Conservation (phyloP, 2,797 vertebrate genomes). For the Sarcoramphus papa region DNA sequence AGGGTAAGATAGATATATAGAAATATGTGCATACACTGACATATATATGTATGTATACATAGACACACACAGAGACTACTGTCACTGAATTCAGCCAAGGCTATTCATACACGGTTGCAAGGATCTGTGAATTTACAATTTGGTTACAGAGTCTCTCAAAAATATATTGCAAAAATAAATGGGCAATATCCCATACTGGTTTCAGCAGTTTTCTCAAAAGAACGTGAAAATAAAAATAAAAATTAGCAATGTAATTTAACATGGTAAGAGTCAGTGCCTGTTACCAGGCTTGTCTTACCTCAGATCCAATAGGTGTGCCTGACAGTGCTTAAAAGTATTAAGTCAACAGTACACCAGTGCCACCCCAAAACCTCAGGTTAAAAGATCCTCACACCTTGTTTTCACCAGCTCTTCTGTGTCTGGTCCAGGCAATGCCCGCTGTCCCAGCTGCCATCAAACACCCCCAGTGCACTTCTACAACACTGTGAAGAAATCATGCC, state of each 20-base stretch:
- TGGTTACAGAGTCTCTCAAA: background rate
- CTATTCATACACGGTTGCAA: background rate
- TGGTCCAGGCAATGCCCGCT: rapidly evolving
- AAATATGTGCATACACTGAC: background rate
- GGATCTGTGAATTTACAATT: background rate
- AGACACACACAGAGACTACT: background rate
- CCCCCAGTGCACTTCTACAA: rapidly evolving
- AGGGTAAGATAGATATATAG: background rate
- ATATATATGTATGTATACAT: too few relatives aligned
- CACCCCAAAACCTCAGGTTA: background rate
- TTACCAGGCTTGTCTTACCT: background rate
- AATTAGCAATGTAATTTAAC: background rate
- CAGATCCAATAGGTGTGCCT: background rate
- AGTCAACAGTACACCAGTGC: background rate
- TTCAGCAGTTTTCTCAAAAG: background rate
- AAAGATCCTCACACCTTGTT: background rate
- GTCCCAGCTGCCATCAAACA: background rate
- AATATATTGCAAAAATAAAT: background rate
- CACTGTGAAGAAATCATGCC: background rate
- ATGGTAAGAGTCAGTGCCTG: background rate
- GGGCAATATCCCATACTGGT: background rate
- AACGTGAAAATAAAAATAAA: background rate
- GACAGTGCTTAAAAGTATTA: background rate
- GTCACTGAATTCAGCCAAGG: background rate
- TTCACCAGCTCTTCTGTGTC: background rate